Percentiles rank a stretch among this genome's conserved stretches.
phyloP scores from a whole-genome alignment of 2,113 vertebrate species.

The Hypanus sabinus region DNA sequence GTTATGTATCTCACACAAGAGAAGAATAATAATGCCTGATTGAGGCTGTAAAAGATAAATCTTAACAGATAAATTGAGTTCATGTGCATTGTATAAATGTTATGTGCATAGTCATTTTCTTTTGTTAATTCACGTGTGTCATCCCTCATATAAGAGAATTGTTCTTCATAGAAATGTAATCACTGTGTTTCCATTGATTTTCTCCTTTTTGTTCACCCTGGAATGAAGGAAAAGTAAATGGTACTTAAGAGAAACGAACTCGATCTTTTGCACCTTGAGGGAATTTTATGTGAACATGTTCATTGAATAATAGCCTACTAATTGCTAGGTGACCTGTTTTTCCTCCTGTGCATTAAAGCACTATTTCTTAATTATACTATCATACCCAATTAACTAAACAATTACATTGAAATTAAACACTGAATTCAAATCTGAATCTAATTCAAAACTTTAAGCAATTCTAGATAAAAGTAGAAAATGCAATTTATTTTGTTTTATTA shows the following conservation, averaged over 20 bases:
- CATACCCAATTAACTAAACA: background rate
- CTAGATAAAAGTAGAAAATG: background rate
- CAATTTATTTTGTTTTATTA: background rate
- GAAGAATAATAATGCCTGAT: background rate
- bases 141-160: background rate
- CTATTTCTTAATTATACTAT: background rate
- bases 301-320: background rate
- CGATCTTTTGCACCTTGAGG: background rate
- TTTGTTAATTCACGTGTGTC: background rate
- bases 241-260: background rate
- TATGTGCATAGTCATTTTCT: background rate
- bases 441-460: background rate
- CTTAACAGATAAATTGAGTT: background rate
- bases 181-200: background rate
- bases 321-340: conserved; percentile 13
- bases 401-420: background rate
- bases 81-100: background rate
- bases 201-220: background rate
- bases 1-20: background rate
- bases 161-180: background rate
- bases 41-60: background rate
- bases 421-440: background rate
- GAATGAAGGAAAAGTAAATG: background rate
- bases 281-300: conserved; percentile 10
- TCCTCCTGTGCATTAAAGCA: background rate